phyloP scores from a whole-genome alignment of 2,888 invertebrate species.

The Drosophila demipolita region DNA sequence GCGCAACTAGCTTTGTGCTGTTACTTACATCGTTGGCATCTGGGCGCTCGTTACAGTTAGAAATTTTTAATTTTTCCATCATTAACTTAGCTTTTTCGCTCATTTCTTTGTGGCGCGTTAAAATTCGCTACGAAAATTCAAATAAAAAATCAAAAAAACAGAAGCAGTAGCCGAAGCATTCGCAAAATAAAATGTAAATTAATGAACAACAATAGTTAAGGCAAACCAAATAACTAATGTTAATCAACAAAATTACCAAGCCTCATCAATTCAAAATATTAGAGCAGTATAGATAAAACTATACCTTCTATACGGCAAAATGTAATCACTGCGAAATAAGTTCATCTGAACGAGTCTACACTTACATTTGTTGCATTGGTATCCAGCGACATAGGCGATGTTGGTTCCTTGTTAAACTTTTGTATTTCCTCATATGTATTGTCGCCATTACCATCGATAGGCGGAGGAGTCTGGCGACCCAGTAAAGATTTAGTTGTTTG shows the following conservation, averaged over 20 bases:
- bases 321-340: background rate
- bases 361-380: constrained; percentile 86
- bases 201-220: constrained; percentile 31
- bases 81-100: constrained; percentile 85
- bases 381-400: constrained; percentile 83
- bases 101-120: constrained; percentile 85
- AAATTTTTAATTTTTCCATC: constrained; percentile 84
- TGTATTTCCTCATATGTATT: constrained; percentile 28
- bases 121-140: constrained; percentile 83
- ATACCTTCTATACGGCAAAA: background rate
- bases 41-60: constrained; percentile 76
- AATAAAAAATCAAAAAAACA: constrained; percentile 58
- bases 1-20: constrained; percentile 13
- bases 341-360: constrained; percentile 49
- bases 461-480: constrained; percentile 35
- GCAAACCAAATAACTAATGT: constrained; percentile 21
- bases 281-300: background rate
- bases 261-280: background rate
- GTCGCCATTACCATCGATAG: constrained; percentile 34
- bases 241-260: background rate
- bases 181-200: constrained; percentile 54
- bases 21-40: constrained; percentile 84
- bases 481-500: constrained; percentile 28
- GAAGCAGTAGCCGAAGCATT: constrained; percentile 61
- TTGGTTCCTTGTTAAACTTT: constrained; percentile 57